Base-by-base conservation (phyloP, 2,113 vertebrate species). In the Leiothrix lutea region DNA sequence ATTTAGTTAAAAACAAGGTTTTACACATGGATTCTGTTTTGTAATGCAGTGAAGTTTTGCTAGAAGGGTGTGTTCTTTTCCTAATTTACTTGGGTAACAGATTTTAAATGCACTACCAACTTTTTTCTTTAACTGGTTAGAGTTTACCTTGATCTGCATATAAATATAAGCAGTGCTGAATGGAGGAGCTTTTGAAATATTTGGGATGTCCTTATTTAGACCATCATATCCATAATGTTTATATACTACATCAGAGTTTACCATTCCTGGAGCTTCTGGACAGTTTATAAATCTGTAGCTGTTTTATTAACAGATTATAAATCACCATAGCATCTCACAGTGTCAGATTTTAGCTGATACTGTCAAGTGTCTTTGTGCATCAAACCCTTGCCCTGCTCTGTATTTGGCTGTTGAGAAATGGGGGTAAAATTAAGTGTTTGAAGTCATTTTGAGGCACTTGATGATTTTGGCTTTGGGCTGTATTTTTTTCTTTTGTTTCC, bases 401-500 rank as follows among this genome's bases (percentile, higher is more conserved):
- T 45, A 31, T 80, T 60, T 40, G 73, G 2, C 40, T 72, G 40
- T 77, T 75, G 36, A 77, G 25, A 60, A 80, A 57, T 40, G 12
- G 33, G 7, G 12, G 11, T 38, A 42, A 53, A 73, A 58, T 13
- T 72, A 67, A 61, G n/a, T 38, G 16, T 35, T 69, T 71, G 6
- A 56, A 60, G 56, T 58, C 0, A 51, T 79, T 85, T 42, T 88
- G 53, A 79, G 35, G 26, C n/a, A 38, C 11, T 64, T 1, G 8
- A 22, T 40, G 2, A 25, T 75, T 60, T 82, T 40, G 23, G 11
- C 10, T 48, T 82, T 44, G 21, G 14, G 4, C 6, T 47, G 8
- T 0, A 23, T 0, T 26, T 18, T 11, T 28, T 20, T 8, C 2
- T 24, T 62, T 54, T n/a, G 8, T 13, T 77, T 29, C 29, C 31